Base-by-base conservation (phyloP, 1,140 invertebrate genomes). In the Danaus melanippus region DNA sequence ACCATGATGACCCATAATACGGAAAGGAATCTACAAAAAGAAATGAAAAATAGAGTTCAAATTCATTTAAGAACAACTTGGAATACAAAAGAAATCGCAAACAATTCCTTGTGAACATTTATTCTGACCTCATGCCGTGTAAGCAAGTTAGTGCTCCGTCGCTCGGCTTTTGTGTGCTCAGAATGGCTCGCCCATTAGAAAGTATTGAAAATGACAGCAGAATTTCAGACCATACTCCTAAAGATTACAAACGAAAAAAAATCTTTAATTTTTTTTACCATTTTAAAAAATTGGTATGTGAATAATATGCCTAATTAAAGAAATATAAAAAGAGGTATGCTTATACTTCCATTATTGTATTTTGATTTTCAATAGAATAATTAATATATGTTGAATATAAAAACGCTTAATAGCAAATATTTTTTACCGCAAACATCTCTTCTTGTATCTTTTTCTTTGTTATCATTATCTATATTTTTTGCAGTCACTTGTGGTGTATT, bases 1-100 rank as follows among this genome's bases (percentile, higher is more conserved):
- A 96, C 96, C 89, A 97, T 90, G 59, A 97, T 94, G n/a, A 97
- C 95, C 96, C 96, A 97, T 0, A 92, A 89, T 55, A 97, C 91
- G 8, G 94, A 95, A 57, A 97, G 86, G 45, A 97, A 95, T 47
- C 87, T 88, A 64, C 44, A 72, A 74, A 64, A 39, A 21, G 10
- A 15, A 10, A 10, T 15, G 15, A 47, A 21, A 47, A 32, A 32
- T 42, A 47, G n/a, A 21, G 8, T 47, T 17, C 12, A 47, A 17
- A 10, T 9, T 8, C 10, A 17, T 42, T 42, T 41, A 11, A 40
- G 21, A 41, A 7, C 15, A 40, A 11, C 39, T 8, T n/a, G 9
- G 46, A 39, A 49, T 46, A 50, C 54, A 45, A 50, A 50, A 50
- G 12, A 50, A 4, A 42, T 50, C 17, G 11, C 9, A 40, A 3